phyloP scores from a whole-genome alignment of 2,888 invertebrate species.

The Metalampra italica region DNA sequence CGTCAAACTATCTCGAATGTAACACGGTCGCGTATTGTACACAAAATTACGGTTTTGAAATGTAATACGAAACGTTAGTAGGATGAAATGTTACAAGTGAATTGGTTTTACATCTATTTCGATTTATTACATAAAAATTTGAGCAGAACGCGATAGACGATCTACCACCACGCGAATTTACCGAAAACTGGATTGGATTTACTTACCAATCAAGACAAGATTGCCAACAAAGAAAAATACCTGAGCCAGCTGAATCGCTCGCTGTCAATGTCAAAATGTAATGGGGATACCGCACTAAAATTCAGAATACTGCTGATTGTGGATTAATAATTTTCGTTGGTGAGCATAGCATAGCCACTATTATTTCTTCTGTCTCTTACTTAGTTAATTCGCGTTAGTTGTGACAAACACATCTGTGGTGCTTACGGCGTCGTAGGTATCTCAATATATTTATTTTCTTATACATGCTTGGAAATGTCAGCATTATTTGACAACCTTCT shows the following conservation, averaged over 20 bases:
- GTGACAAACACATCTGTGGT: too few relatives aligned
- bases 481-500: too few relatives aligned
- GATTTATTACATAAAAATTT: constrained; percentile 21
- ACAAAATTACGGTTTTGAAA: constrained; percentile 2
- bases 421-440: too few relatives aligned
- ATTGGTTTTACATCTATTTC: constrained; percentile 30
- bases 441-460: too few relatives aligned
- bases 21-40: constrained; percentile 11
- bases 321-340: too few relatives aligned
- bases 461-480: too few relatives aligned
- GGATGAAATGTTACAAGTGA: constrained; percentile 10
- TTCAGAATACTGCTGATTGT: background rate
- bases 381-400: too few relatives aligned
- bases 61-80: constrained; percentile 7
- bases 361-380: too few relatives aligned
- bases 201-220: constrained; percentile 17
- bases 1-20: constrained; percentile 47
- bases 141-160: constrained; percentile 17
- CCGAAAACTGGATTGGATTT: constrained; percentile 47
- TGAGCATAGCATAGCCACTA: too few relatives aligned
- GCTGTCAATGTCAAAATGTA: constrained; percentile 6
- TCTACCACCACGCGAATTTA: constrained; percentile 37
- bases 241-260: background rate
- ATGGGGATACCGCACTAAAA: background rate
- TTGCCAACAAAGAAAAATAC: constrained; percentile 6